These are phyloP conservation scores for Mesembrinibis cayennensis DNA, from an alignment of 2,113 vertebrate species.

Conservation along the genomic window DNA sequence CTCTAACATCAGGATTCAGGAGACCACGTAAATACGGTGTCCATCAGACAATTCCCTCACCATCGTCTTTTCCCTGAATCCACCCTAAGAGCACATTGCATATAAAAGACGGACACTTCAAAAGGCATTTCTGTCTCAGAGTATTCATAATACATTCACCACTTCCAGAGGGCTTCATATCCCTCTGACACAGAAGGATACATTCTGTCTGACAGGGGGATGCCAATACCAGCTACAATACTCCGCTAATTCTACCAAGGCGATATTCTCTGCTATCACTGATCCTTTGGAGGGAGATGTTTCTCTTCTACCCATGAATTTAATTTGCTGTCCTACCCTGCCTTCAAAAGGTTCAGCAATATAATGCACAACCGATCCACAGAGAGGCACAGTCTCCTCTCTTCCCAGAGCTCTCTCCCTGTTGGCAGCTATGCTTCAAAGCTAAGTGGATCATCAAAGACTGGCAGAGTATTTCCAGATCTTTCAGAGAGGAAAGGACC, in stretches of 20 bases:
- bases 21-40: background rate
- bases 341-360: background rate
- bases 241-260: background rate
- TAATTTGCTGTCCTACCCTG: background rate
- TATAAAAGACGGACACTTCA: background rate
- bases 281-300: background rate
- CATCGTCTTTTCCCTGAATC: background rate
- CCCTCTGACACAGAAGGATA: background rate
- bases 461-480: background rate
- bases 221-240: background rate
- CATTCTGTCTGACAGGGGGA: background rate
- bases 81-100: background rate
- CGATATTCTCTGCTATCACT: background rate
- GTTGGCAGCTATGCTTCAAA: background rate
- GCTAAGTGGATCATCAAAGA: background rate
- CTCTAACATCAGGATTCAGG: background rate
- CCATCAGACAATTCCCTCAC: background rate
- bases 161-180: background rate
- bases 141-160: background rate
- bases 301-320: background rate
- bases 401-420: background rate
- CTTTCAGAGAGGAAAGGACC: background rate
- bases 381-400: background rate
- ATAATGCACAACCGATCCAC: background rate
- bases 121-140: background rate